Evolutionary conservation across 1,140 invertebrate genomes (phyloP).

Genomic region (Rhizoglyphus robini): DNA sequence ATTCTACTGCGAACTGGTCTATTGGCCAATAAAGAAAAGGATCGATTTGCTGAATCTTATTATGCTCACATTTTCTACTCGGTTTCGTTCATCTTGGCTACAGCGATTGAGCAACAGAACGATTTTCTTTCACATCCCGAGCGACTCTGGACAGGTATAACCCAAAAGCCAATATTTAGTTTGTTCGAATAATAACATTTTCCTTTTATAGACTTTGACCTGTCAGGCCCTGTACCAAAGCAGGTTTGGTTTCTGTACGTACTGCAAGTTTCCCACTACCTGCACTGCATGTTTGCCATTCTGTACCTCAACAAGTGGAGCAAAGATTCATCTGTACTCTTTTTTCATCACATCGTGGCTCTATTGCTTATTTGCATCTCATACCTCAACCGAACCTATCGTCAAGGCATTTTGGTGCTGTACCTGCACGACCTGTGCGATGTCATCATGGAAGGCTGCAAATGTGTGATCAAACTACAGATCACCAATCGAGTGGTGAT

Average conservation of each 20-base stretch:
- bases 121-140: not conserved
- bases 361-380: conserved; percentile 34
- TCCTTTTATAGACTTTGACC: not conserved
- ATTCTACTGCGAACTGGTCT: not conserved
- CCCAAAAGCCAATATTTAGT: not conserved
- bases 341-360: conserved; percentile 37
- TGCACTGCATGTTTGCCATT: conserved; percentile 37
- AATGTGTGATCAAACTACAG: conserved; percentile 35
- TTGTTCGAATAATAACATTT: not conserved
- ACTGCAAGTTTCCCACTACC: conserved; percentile 34
- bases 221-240: conserved; percentile 27
- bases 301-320: conserved; percentile 35
- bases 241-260: conserved; percentile 33
- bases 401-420: conserved; percentile 32
- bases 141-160: not conserved
- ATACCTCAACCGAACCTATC: conserved; percentile 1
- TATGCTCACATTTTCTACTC: not conserved
- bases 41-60: not conserved
- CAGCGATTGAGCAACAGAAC: not conserved
- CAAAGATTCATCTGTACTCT: conserved; percentile 34
- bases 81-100: not conserved
- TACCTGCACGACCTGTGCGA: conserved; percentile 37
- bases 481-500: conserved; percentile 29
- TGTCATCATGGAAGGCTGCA: conserved; percentile 36
- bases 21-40: not conserved